These are phyloP conservation scores for Crocidura indochinensis DNA, from an alignment of 2,797 vertebrate genomes.

Conservation along the genomic window DNA sequence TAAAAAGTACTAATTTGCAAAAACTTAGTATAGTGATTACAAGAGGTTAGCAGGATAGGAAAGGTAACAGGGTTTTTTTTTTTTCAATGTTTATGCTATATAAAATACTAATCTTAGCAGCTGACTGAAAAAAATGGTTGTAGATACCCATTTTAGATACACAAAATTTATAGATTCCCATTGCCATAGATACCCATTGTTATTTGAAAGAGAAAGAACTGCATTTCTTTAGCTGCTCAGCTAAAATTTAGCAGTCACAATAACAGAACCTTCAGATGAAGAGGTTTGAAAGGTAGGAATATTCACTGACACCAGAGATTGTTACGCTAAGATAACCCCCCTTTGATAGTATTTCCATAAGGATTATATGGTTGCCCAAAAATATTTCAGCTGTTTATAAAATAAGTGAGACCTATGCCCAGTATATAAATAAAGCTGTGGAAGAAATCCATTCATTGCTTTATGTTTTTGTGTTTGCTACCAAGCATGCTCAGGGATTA, in stretches of 20 bases:
- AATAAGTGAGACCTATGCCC: conserved; percentile 32
- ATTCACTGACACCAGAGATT: not conserved
- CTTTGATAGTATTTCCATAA: not conserved
- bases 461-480: too few species aligned
- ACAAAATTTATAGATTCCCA: not conserved
- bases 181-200: conserved; percentile 29
- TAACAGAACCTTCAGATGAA: not conserved
- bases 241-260: not conserved
- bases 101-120: not conserved
- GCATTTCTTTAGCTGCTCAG: conserved; percentile 45
- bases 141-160: not conserved
- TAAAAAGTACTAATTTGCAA: conserved; percentile 10
- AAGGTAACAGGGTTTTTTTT: not conserved
- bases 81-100: not conserved
- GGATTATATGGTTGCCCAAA: not conserved
- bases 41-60: not conserved
- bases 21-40: not conserved
- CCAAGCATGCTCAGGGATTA: too few species aligned
- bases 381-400: not conserved
- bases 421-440: not conserved
- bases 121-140: not conserved
- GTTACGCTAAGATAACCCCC: not conserved
- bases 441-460: conserved; percentile 6
- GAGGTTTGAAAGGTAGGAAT: not conserved
- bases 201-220: conserved; percentile 28